These are phyloP conservation scores for Drosophila trichaetosa DNA, from an alignment of 2,888 invertebrate species.

Conservation along the genomic window DNA sequence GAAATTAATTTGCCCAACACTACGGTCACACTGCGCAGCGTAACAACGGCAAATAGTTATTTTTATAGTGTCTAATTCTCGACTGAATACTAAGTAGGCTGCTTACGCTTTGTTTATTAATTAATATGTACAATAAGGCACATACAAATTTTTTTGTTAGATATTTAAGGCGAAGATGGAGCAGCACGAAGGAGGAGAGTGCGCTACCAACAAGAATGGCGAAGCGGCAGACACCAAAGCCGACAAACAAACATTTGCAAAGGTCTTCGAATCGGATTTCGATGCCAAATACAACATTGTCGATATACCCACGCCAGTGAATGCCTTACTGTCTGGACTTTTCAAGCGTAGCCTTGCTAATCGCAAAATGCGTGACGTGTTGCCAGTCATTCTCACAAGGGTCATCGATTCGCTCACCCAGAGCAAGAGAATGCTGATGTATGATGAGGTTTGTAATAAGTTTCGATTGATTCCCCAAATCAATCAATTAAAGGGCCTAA, in stretches of 20 bases:
- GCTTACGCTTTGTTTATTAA: not conserved
- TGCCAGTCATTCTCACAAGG: constrained; percentile 95
- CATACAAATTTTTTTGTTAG: constrained; percentile 4
- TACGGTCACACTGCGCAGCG: constrained; percentile 28
- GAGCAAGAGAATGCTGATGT: constrained; percentile 88
- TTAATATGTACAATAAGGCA: constrained; percentile 30
- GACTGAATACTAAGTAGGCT: constrained; percentile 30
- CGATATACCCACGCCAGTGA: constrained; percentile 87
- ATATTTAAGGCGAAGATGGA: constrained; percentile 31
- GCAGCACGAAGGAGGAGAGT: constrained; percentile 17
- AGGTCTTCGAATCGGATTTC: constrained; percentile 72
- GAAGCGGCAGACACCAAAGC: not conserved
- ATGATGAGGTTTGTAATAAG: constrained; percentile 87
- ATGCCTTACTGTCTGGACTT: constrained; percentile 87
- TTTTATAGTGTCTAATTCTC: not conserved
- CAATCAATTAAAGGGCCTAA: constrained; percentile 22
- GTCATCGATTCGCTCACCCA: constrained; percentile 92
- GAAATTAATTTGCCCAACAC: not conserved
- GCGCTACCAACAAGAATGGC: not conserved
- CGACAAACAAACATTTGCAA: constrained; percentile 13
- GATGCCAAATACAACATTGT: constrained; percentile 85
- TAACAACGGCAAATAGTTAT: constrained; percentile 1
- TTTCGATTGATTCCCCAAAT: constrained; percentile 7
- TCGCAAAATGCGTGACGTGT: constrained; percentile 92
- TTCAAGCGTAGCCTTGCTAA: constrained; percentile 92